Evolutionary conservation across 2,888 invertebrate species (phyloP).

Genomic region (Drosophila borealis): DNA sequence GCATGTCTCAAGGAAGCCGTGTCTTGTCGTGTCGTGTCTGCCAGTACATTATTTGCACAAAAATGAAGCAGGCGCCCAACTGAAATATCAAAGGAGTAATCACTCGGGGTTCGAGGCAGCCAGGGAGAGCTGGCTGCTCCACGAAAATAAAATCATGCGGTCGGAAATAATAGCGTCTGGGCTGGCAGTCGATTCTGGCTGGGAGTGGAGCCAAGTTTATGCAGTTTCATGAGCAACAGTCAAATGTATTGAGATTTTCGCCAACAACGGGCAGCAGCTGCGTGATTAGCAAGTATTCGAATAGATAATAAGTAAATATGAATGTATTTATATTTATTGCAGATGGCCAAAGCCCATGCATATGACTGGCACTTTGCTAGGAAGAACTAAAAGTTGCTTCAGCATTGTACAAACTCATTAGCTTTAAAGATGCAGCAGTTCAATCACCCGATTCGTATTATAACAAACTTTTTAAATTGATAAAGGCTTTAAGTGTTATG

Average conservation of each 20-base stretch:
- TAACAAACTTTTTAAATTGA: neutral
- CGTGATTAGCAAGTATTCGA: slow-evolving; percentile 75
- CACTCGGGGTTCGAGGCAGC: slow-evolving; percentile 24
- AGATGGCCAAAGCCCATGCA: slow-evolving; percentile 50
- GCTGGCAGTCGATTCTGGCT: slow-evolving; percentile 49
- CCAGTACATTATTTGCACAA: slow-evolving; percentile 67
- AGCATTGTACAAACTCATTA: neutral
- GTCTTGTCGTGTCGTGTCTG: slow-evolving; percentile 32
- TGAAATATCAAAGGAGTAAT: slow-evolving; percentile 74
- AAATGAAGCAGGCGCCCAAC: slow-evolving; percentile 61
- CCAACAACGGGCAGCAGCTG: slow-evolving; percentile 41
- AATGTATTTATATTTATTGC: slow-evolving; percentile 44
- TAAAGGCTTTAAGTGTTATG: too few relatives aligned
- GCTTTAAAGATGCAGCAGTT: neutral
- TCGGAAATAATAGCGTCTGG: slow-evolving; percentile 82
- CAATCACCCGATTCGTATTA: neutral
- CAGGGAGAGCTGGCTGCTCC: slow-evolving; percentile 9
- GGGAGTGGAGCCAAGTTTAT: slow-evolving; percentile 53
- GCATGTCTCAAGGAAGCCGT: slow-evolving; percentile 29
- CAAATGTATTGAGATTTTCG: slow-evolving; percentile 55
- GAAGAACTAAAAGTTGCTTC: slow-evolving; percentile 8
- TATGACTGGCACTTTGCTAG: slow-evolving; percentile 61
- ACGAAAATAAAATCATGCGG: slow-evolving; percentile 76
- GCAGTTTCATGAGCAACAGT: slow-evolving; percentile 61
- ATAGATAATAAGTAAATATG: slow-evolving; percentile 68